These are phyloP conservation scores for Apamea anceps DNA, from an alignment of 2,888 invertebrate genomes.

Conservation along the genomic window DNA sequence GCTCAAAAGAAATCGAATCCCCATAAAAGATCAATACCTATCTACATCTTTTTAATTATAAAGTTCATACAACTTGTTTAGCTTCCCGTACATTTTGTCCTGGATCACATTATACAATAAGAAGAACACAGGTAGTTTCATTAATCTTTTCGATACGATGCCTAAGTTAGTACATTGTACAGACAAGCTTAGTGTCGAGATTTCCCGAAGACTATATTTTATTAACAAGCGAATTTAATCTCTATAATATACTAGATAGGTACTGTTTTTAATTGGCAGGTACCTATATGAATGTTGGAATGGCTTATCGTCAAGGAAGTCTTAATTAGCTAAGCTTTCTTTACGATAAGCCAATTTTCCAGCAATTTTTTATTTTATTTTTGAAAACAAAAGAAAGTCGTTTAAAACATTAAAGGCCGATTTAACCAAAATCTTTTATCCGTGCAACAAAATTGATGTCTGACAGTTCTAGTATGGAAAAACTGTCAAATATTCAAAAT, in stretches of 20 bases:
- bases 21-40: slow-evolving; percentile 21
- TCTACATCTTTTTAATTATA: slow-evolving; percentile 37
- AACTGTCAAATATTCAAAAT: not conserved
- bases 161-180: slow-evolving; percentile 42
- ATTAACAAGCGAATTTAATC: slow-evolving; percentile 32
- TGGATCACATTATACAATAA: slow-evolving; percentile 17
- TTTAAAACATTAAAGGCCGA: not conserved
- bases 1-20: slow-evolving; percentile 24
- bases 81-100: slow-evolving; percentile 26
- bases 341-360: not conserved
- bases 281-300: not conserved
- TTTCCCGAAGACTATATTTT: slow-evolving; percentile 29
- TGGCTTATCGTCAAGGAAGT: slow-evolving; percentile 20
- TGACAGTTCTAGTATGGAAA: not conserved
- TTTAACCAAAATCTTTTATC: not conserved
- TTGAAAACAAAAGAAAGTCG: not conserved
- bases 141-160: slow-evolving; percentile 61
- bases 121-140: slow-evolving; percentile 40
- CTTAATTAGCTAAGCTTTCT: slow-evolving; percentile 45
- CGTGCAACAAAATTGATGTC: not conserved
- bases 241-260: not conserved
- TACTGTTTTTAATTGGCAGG: slow-evolving; percentile 8
- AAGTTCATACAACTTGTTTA: slow-evolving; percentile 25
- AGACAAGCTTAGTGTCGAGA: slow-evolving; percentile 37
- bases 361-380: not conserved